A percentile compares a stretch with the other conserved stretches of the same genome.
Evolutionary conservation across 2,888 invertebrate genomes (phyloP).

Genomic region (Cacoxenus indagator): DNA sequence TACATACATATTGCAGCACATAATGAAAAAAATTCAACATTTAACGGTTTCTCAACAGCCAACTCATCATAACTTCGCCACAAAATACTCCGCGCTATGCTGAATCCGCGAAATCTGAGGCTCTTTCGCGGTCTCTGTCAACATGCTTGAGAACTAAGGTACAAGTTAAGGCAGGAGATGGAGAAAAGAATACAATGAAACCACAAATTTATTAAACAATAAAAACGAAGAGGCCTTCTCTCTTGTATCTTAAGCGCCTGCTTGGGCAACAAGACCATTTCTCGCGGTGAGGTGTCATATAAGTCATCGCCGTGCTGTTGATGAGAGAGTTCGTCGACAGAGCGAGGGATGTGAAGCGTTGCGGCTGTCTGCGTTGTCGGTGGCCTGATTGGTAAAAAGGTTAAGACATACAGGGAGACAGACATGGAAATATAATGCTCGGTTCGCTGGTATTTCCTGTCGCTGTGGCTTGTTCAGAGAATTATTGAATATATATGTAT

Average conservation of each 20-base stretch:
- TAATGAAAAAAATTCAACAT: too few relatives aligned
- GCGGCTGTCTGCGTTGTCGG: slow-evolving; percentile 26
- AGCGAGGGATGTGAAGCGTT: too few relatives aligned
- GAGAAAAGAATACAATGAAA: slow-evolving; percentile 38
- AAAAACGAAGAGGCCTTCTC: slow-evolving; percentile 34
- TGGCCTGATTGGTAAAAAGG: slow-evolving; percentile 27
- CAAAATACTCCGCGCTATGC: too few relatives aligned
- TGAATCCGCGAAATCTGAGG: too few relatives aligned
- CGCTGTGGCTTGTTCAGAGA: background rate
- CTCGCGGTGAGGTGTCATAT: too few relatives aligned
- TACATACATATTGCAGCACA: slow-evolving; percentile 1
- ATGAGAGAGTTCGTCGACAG: background rate
- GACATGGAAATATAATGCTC: background rate
- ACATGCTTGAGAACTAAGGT: background rate
- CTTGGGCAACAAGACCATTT: background rate
- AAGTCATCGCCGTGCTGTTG: background rate
- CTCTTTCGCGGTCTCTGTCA: too few relatives aligned
- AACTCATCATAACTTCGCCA: too few relatives aligned
- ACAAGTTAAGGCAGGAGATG: background rate
- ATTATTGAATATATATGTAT: too few relatives aligned
- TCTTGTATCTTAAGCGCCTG: slow-evolving; percentile 5
- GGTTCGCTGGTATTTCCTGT: slow-evolving; percentile 35
- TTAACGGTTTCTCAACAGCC: too few relatives aligned
- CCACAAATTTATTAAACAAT: slow-evolving; percentile 47
- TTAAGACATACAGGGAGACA: slow-evolving; percentile 30